A percentile compares a stretch with the other conserved stretches of the same genome.
Conservation (phyloP, 2,888 invertebrate genomes). For the Podabrus alpinus region DNA sequence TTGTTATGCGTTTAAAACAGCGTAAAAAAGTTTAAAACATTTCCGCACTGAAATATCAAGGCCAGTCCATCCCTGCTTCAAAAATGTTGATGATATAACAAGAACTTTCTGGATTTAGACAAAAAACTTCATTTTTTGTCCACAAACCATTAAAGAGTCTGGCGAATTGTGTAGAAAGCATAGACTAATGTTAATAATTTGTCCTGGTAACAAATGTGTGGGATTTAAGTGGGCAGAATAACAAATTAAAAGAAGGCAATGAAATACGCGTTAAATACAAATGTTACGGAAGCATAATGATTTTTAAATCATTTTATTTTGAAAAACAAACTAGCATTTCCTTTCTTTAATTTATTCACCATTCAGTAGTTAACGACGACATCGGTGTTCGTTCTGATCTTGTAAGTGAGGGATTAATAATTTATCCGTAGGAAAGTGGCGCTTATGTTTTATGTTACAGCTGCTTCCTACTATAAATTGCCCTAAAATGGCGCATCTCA, state of each 20-base stretch:
- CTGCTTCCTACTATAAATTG: conserved; percentile 41
- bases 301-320: neutral
- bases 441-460: conserved; percentile 39
- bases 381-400: conserved; percentile 31
- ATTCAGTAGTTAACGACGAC: conserved; percentile 24
- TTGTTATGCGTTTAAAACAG: too few relatives aligned
- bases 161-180: neutral
- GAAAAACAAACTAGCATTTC: neutral
- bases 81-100: too few relatives aligned
- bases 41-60: too few relatives aligned
- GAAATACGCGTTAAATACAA: neutral
- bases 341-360: conserved; percentile 26
- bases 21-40: too few relatives aligned
- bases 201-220: neutral
- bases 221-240: neutral
- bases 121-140: neutral
- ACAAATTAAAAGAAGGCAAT: neutral
- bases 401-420: conserved; percentile 40
- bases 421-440: conserved; percentile 35
- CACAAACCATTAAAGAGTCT: neutral
- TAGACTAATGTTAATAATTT: neutral
- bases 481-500: conserved; percentile 36
- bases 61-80: too few relatives aligned
- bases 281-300: neutral
- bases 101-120: too few relatives aligned